Conservation (phyloP, 2,888 invertebrate genomes). For the Hermaeophaga mercurialis region DNA sequence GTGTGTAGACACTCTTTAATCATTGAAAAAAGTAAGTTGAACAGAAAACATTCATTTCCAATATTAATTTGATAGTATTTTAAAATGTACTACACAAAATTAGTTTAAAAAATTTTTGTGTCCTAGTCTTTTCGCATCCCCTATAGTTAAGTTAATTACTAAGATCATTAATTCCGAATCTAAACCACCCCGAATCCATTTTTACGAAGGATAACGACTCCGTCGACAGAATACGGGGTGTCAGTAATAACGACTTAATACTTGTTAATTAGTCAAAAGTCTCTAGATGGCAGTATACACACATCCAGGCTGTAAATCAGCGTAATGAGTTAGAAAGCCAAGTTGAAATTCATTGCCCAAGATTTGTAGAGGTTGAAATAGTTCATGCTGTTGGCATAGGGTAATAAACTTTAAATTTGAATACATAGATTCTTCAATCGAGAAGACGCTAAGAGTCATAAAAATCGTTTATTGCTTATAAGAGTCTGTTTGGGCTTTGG, state of each 20-base stretch:
- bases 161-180: slow-evolving; percentile 40
- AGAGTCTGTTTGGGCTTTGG: slow-evolving; percentile 12
- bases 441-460: slow-evolving; percentile 15
- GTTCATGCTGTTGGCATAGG: slow-evolving; percentile 17
- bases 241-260: slow-evolving; percentile 45
- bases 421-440: slow-evolving; percentile 20
- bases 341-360: slow-evolving; percentile 32
- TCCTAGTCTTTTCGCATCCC: slow-evolving; percentile 34
- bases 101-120: too few relatives aligned
- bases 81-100: too few relatives aligned
- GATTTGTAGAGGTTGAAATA: slow-evolving; percentile 29
- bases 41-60: too few relatives aligned
- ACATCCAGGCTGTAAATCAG: slow-evolving; percentile 43
- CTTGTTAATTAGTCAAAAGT: slow-evolving; percentile 45
- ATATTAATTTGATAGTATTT: too few relatives aligned
- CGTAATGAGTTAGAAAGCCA: slow-evolving; percentile 37
- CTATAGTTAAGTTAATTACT: slow-evolving; percentile 44
- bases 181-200: slow-evolving; percentile 38
- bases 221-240: slow-evolving; percentile 35
- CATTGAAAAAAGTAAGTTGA: too few relatives aligned
- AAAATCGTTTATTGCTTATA: slow-evolving; percentile 22
- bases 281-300: slow-evolving; percentile 43
- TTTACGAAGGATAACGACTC: slow-evolving; percentile 28
- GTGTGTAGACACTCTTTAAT: too few relatives aligned
- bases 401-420: slow-evolving; percentile 18